These are phyloP conservation scores for Pristis pectinata DNA, from an alignment of 2,797 vertebrate genomes.

Conservation along the genomic window DNA sequence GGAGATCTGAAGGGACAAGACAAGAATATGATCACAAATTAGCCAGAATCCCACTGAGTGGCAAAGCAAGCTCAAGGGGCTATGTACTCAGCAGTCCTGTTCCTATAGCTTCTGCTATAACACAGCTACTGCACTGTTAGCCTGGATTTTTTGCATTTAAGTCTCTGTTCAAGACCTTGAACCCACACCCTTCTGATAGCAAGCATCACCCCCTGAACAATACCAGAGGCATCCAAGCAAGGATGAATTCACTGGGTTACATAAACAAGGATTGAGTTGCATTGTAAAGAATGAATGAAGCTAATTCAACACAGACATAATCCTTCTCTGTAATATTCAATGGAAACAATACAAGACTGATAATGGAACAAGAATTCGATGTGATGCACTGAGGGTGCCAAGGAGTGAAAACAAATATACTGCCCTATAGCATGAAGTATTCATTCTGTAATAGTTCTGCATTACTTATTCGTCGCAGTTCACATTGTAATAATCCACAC, in stretches of 20 bases:
- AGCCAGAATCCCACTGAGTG: no score
- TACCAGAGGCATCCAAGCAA: no score
- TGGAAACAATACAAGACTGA: neutral
- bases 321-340: neutral
- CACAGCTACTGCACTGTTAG: no score
- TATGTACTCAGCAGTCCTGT: no score
- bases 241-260: neutral
- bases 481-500: neutral
- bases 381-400: neutral
- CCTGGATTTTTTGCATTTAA: no score
- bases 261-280: neutral
- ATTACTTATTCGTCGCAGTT: neutral
- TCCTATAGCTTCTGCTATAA: no score
- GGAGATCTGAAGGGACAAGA: no score
- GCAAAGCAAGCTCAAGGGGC: no score
- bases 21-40: no score
- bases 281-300: constrained; percentile 12
- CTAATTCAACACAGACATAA: neutral
- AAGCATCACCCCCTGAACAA: no score
- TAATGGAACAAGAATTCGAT: neutral
- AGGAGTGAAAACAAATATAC: neutral
- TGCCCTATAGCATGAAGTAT: neutral
- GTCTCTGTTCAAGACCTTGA: no score
- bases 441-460: neutral
- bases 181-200: no score